Evolutionary conservation across 2,113 vertebrate species (phyloP).

Genomic region (Calidris pugnax): DNA sequence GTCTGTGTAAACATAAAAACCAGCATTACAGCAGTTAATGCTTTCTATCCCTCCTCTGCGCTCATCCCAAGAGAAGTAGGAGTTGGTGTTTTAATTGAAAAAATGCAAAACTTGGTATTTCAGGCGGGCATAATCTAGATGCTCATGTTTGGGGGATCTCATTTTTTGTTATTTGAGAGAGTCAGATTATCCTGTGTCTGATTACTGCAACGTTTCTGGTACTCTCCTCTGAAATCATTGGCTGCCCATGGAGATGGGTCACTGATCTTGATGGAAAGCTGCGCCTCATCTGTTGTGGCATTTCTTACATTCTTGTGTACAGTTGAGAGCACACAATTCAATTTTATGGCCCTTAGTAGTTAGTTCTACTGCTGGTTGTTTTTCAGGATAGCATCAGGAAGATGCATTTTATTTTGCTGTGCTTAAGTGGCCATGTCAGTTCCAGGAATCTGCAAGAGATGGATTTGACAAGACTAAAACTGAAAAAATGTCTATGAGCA

Average conservation of each 20-base stretch:
- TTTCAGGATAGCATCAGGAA: not conserved
- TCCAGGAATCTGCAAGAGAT: not conserved
- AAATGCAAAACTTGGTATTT: not conserved
- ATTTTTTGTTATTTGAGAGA: not conserved
- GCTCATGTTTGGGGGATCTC: not conserved
- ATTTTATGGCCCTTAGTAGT: not conserved
- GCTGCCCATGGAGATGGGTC: not conserved
- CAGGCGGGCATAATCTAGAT: not conserved
- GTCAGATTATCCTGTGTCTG: not conserved
- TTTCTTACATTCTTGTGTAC: not conserved
- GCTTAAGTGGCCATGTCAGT: not conserved
- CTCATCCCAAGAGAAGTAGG: not conserved
- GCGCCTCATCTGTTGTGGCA: not conserved
- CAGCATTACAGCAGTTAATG: slow-evolving; percentile 1
- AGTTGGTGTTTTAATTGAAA: slow-evolving; percentile 3
- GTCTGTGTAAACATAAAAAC: not conserved
- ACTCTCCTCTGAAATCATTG: not conserved
- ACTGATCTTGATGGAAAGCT: not conserved
- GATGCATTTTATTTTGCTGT: not conserved
- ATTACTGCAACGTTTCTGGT: not conserved
- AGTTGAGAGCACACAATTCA: not conserved
- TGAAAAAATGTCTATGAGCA: not conserved
- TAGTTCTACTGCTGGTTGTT: not conserved
- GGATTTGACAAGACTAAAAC: not conserved
- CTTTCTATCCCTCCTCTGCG: not conserved